Evolutionary conservation across 2,797 vertebrate genomes (phyloP), one percentile per base, ranked within the genome.

Genomic region (Petrocephalus schoutedeni): DNA sequence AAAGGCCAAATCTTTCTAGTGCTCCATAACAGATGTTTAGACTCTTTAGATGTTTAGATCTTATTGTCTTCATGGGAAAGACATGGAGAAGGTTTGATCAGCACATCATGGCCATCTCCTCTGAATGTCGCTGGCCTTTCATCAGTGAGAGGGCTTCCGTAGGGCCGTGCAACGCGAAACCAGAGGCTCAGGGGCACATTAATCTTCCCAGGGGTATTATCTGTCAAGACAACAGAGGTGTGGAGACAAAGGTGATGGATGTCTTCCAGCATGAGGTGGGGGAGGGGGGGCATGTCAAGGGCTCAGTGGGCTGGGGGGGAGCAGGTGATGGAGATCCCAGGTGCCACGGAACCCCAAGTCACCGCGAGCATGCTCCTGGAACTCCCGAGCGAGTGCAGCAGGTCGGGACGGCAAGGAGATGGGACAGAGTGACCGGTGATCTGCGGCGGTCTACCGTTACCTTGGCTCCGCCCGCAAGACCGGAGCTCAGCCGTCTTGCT

Each of bases 121-220:
- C 32, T 1, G 80, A 6, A 53, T 7, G n/a, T 53, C 4, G 6
- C 32, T 61, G 23, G 85, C 58, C 56, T 86, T 59, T 64, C 85
- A 86, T 83, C 80, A 53, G 84, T 58, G 10, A 23, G 21, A 16
- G 7, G 51, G 23, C 12, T 28, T 85, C 54, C 14, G 10, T 16
- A 58, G 23, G 4, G 14, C 54, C 12, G n/a, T 10, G 54, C 23
- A 19, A 57, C 28, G 16, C 32, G 84, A 53, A 53, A 85, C 84
- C 54, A 54, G 28, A 36, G 84, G 54, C 49, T 54, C 12, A 41
- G 49, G 61, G n/a, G 64, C 12, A 51, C 1, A 61, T 86, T 57
- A 83, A 51, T 36, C 87, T 87, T 87, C n/a, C 85, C 80, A 86
- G 86, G 86, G 64, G 28, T 32, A 45, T 87, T 88, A 64, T 36